Base-by-base conservation (phyloP, 2,113 vertebrate species). In the Pteropus alecto region DNA sequence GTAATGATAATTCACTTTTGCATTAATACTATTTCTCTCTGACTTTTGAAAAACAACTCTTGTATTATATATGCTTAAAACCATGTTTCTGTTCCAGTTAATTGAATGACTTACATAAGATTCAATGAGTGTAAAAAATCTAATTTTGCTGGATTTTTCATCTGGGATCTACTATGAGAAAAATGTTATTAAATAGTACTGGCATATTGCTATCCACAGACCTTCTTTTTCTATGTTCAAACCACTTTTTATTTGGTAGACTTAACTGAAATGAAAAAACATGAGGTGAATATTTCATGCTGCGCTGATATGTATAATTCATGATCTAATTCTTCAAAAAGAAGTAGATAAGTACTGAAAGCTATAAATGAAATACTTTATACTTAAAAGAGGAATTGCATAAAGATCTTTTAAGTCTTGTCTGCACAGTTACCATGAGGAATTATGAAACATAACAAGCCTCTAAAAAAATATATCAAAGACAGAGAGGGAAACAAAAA, bases 231-330 rank as follows among this genome's bases (percentile, higher is more conserved):
- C 96, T 84, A 2, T 70, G 76, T 93, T 98, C 95, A 97, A 96
- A 88, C 78, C 19, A 94, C 38, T 97, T 56, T 96, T 87, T 97
- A 38, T 97, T 96, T 97, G 93, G 91, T 90, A 97, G 97, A 30
- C 83, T 96, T 97, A 98, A 98, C 82, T 97, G 90, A 35, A 98
- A 98, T 92, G 93, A 96, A 98, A 97, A 81, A 97, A 94, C 90
- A 77, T 13, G 88, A 98, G 76, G 54, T 98, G 98, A 99, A 98
- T 98, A 98, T 98, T 98, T 99, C 97, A 98, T 98, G 97, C 95
- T 56, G 24, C 97, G 92, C 82, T 95, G 83, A 83, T 96, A 98
- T 98, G 98, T 95, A 98, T 98, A 98, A 98, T 98, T 98, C 97
- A 99, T 98, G 74, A 98, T 92, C 93, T 97, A 97, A 97, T 95